Evolutionary conservation across 2,113 vertebrate species (phyloP), one percentile per base, ranked within the genome.

Genomic region (Microcebus murinus): DNA sequence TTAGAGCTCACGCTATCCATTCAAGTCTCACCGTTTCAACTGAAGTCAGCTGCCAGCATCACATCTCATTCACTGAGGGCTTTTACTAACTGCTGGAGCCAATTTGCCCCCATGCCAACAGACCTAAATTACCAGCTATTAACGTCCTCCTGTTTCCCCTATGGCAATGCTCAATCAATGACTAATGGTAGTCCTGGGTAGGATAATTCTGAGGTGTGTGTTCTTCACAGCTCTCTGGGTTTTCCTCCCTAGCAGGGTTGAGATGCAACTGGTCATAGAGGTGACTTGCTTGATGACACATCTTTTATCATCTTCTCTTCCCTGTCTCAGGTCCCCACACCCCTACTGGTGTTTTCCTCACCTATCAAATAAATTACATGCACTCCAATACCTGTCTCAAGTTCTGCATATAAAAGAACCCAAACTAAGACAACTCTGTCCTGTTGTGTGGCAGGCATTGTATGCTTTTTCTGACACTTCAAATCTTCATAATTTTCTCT

Each of bases 251-350:
- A 14, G 17, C 11, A 74, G 39, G 6, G 6, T 59, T 70, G 25
- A 68, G 34, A 18, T 14, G 0, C 25, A 36, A 2, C 68, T 91
- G 42, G 52, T 85, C 1, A 1, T 4, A 12, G 6, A 20, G 15
- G 0, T 70, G 36, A 36, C 42, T 42, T 59, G 23, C 39, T 21
- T 57, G 57, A 59, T 45, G 25, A 84, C 50, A 57, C 68, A 36
- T 42, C n/a, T 67, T 71, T 77, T 36, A 14, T 52, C 23, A 61
- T n/a, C 45, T 77, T 95, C 74, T 74, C 36, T 36, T 77, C 45
- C 34, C 3, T n/a, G 6, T 63, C 29, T 74, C 31, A 18, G 0
- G 21, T n/a, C 11, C n/a, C 27, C 0, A 6, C 25, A 3, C 17
- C 21, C n/a, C 8, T 50, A 9, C 9, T 48, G 39, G 20, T 74